A percentile compares a stretch with the other conserved stretches of the same genome.
These are phyloP conservation scores for Lepidonotus clava DNA, from an alignment of 2,888 invertebrate genomes.

Conservation along the genomic window DNA sequence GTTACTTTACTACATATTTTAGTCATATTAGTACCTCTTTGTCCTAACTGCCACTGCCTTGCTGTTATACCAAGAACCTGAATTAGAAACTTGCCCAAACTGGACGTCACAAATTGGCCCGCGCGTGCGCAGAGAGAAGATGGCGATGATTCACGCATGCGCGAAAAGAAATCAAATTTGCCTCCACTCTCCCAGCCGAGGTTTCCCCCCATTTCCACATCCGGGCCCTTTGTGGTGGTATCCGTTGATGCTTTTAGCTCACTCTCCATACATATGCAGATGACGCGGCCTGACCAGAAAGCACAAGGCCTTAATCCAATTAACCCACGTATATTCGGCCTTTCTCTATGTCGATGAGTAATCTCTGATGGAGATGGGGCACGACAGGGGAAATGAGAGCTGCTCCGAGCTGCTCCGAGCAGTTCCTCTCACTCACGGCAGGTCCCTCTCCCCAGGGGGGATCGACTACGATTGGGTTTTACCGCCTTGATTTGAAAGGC, in stretches of 20 bases:
- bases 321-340: constrained; percentile 20
- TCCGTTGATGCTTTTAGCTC: constrained; percentile 31
- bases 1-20: too few species aligned
- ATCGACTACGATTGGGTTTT: too few species aligned
- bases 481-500: too few species aligned
- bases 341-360: constrained; percentile 48
- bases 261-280: constrained; percentile 49
- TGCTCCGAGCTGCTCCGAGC: constrained; percentile 6
- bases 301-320: constrained; percentile 49
- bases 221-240: neutral
- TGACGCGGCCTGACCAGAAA: constrained; percentile 41
- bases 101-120: too few species aligned
- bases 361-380: constrained; percentile 42
- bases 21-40: too few species aligned
- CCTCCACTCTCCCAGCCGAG: neutral
- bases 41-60: too few species aligned
- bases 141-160: too few species aligned
- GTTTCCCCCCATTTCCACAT: neutral
- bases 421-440: too few species aligned
- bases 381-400: constrained; percentile 49
- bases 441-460: constrained; percentile 41
- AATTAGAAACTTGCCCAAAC: too few species aligned
- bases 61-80: too few species aligned
- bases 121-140: too few species aligned
- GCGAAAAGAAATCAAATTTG: too few species aligned